Evolutionary conservation across 2,113 vertebrate species (phyloP), one percentile per base, ranked within the genome.

Genomic region (Takifugu flavidus): DNA sequence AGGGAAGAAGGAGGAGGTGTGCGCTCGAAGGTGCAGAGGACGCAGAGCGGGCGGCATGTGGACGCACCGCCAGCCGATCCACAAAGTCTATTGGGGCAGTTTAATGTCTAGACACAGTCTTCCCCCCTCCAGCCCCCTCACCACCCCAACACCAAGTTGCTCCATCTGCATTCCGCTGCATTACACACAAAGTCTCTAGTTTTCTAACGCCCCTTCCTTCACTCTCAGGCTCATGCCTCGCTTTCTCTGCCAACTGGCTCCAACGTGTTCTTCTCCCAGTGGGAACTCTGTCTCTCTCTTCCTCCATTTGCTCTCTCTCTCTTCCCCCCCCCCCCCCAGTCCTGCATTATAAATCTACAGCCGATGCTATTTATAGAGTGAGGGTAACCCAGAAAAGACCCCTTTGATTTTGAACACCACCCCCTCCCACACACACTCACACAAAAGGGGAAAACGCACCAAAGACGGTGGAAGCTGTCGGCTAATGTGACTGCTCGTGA

Each of bases 311-410:
- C 79, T 60, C 54, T 39, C 52, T 45, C 67, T 57, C 66, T 42
- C 62, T 61, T 7, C n/a, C n/a, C n/a, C 65, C 63, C 45, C 43
- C 5, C 53, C 53, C 49, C 66, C 56, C 59, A 53, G 49, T 74
- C 75, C 62, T 86, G 82, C 83, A 84, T 87, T 86, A 88, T 83
- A 72, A 79, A 89, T 83, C 77, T 67, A 83, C 80, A 77, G 74
- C 78, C 50, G 55, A 43, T 42, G 70, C 82, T 89, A 89, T 89
- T 89, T 88, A 85, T 89, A 89, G 86, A 77, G 34, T 10, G 50
- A 73, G 86, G 87, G 83, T 88, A 85, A 86, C 86, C 87, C 84
- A 87, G 83, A 87, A 87, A 82, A 79, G 69, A 82, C 81, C 80
- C 68, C 45, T 72, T 80, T 47, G 27, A 72, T 80, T 80, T 82